Evolutionary conservation across 1,140 invertebrate species (phyloP), one percentile per base, ranked within the genome.

Genomic region (Danaus plexippus): DNA sequence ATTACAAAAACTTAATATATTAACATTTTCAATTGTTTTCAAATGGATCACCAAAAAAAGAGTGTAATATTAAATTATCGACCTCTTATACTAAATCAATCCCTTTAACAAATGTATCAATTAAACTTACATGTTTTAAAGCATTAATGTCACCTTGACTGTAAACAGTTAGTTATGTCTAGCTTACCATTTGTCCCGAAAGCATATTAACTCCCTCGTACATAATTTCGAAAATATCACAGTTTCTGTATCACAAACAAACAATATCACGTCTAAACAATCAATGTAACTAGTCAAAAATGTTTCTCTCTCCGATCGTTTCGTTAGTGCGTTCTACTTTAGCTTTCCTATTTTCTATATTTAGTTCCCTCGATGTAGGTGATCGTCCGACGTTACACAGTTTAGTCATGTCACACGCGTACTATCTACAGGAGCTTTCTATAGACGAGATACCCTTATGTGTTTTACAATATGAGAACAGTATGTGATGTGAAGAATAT

Each of bases 271-370:
- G 22, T 32, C 7, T 32, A 32, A 32, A 32, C 7, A 32, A 32
- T 2, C 22, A 32, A 32, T 4, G 4, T 32, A 32, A 32, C 7
- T 32, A 32, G 22, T 32, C 22, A 32, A 2, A n/a, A 1, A 15
- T 32, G 0, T 32, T 32, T 32, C 22, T 3, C 22, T 6, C 61
- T 64, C 63, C 56, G 63, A 70, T 53, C 69, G 63, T 55, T 60
- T 53, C 57, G 42, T 48, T 50, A 46, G 62, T 54, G 57, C 60
- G 54, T 65, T 66, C 71, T 67, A 76, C 75, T 75, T 74, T 77
- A 78, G 71, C 54, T 79, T 70, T 75, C 63, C 76, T 72, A 81
- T 73, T 78, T 74, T 81, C 80, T 86, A 85, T 77, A 71, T 77
- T 69, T 86, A 86, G 75, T 57, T 65, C 58, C 41, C 48, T 52